Evolutionary conservation across 2,113 vertebrate genomes (phyloP).

Genomic region (Oryzias celebensis): DNA sequence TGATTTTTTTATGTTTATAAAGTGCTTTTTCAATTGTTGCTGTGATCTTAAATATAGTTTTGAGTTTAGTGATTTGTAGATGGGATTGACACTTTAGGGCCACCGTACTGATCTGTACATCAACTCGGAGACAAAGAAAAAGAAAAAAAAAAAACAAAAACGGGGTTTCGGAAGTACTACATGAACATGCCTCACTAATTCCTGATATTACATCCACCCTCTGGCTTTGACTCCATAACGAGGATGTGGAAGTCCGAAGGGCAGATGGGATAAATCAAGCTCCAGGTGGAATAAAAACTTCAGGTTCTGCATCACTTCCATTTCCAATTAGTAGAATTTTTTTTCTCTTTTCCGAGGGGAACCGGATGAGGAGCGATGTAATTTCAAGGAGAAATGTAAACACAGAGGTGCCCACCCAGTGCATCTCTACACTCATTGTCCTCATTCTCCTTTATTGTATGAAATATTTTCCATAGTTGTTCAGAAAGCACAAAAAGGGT

Average conservation of each 20-base stretch:
- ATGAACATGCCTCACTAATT: constrained; percentile 72
- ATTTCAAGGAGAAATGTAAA: no score
- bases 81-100: no score
- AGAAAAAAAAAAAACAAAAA: constrained; percentile 9
- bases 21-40: no score
- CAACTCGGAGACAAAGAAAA: constrained; percentile 23
- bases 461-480: no score
- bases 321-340: constrained; percentile 44
- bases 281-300: constrained; percentile 36
- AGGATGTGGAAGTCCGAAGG: constrained; percentile 48
- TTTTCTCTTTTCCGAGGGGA: neutral
- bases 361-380: neutral
- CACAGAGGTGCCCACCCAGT: no score
- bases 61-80: no score
- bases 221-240: constrained; percentile 66
- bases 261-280: constrained; percentile 54
- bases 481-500: constrained; percentile 4
- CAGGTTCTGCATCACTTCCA: constrained; percentile 55
- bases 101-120: no score
- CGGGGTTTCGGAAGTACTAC: constrained; percentile 36
- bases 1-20: no score
- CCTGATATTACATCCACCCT: constrained; percentile 71
- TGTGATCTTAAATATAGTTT: no score
- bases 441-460: no score
- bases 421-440: no score